Evolutionary conservation across 2,113 vertebrate genomes (phyloP), one percentile per base, ranked within the genome.

Genomic region (Hypomesus transpacificus): DNA sequence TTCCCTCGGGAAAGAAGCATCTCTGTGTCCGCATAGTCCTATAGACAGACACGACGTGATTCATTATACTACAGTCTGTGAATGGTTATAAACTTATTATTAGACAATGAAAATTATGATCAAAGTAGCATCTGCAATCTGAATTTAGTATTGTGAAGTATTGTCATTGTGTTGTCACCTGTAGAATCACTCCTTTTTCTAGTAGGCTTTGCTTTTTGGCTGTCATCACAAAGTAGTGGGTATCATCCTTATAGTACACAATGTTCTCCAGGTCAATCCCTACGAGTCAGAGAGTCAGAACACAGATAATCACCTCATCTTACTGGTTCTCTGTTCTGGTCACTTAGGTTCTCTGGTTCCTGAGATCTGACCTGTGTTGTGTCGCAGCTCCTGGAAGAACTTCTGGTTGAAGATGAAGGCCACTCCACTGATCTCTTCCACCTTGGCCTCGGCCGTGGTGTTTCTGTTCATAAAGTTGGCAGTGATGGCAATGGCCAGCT

Each of bases 321-420:
- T n/a, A 17, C 14, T 68, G 51, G 13, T 24, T 50, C 34, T 39
- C n/a, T 17, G n/a, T 56, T 18, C 54, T n/a, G 9, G 16, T 17
- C 39, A 9, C 17, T 54, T 17, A n/a, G 53, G 53, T 54, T 59
- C 18, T 9, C 8, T 13, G 18, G 21, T 22, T 53, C 14, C 28
- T 50, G 13, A 56, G 78, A 18, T 28, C 91, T 53, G 66, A 98
- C 96, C 97, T n/a, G 95, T 99, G 69, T 93, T 93, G 76, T 94
- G 92, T n/a, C 94, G 90, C 1, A 98, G 92, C 4, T 98, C 95
- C 85, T 95, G 94, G 86, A 99, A 99, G 85, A 99, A 99, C 79
- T 95, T 95, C 82, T 97, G 97, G 87, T 99, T 99, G 89, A 99
- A 99, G 91, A 99, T 98, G 79, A 96, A 99, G 60, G 97, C 97